Percentiles rank a stretch among this genome's conserved stretches.
Evolutionary conservation across 2,888 invertebrate genomes (phyloP).

Genomic region (Salticus scenicus): DNA sequence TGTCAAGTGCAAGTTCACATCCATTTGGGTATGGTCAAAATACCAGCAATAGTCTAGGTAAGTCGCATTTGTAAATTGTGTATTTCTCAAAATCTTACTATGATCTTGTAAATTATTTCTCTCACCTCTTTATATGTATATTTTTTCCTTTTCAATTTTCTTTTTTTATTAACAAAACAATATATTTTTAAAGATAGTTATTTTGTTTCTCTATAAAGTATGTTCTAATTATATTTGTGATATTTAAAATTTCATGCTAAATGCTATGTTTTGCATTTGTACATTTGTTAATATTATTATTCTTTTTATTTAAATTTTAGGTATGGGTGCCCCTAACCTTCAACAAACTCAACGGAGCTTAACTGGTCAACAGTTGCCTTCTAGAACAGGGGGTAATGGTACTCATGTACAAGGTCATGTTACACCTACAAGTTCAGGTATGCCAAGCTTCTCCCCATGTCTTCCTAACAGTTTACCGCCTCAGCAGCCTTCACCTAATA

Average conservation of each 20-base stretch:
- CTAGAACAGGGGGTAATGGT: constrained; percentile 81
- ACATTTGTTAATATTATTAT: neutral
- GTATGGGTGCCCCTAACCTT: constrained; percentile 95
- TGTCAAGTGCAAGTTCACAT: constrained; percentile 62
- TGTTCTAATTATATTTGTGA: neutral
- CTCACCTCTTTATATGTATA: neutral
- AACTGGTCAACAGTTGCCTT: constrained; percentile 81
- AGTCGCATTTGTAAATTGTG: neutral
- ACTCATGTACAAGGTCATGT: constrained; percentile 85
- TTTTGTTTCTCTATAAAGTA: neutral
- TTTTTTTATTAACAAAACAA: neutral
- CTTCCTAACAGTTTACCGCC: constrained; percentile 76
- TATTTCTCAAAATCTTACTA: neutral
- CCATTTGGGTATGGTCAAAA: constrained; percentile 60
- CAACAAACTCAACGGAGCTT: constrained; percentile 91
- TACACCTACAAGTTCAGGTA: constrained; percentile 81
- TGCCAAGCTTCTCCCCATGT: constrained; percentile 79
- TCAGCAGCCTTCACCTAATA: constrained; percentile 76
- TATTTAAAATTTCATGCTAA: neutral
- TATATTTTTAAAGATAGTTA: neutral
- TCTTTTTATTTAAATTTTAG: constrained; percentile 73
- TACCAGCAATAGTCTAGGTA: constrained; percentile 56
- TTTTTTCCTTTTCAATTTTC: neutral
- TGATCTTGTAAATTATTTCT: neutral
- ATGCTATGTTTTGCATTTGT: neutral